A percentile compares a stretch with the other conserved stretches of the same genome.
Evolutionary conservation across 2,888 invertebrate genomes (phyloP).

Genomic region (Carpatolechia fugitivella): DNA sequence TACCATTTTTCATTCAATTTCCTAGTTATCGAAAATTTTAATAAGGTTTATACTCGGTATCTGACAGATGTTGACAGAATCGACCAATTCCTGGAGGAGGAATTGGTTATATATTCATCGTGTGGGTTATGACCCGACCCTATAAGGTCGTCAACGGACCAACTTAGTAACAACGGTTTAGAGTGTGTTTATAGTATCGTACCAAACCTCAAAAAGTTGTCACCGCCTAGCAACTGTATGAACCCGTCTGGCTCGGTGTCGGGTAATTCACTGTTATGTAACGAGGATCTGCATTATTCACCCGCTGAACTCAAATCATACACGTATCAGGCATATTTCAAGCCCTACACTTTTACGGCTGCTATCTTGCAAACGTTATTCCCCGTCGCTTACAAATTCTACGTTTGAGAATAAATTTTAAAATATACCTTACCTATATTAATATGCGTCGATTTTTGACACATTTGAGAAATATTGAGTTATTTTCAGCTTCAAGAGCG

Average conservation of each 20-base stretch:
- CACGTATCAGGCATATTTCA: not conserved
- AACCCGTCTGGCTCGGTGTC: not conserved
- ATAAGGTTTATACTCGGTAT: no score
- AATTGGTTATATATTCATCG: no score
- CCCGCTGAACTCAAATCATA: not conserved
- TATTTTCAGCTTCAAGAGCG: no score
- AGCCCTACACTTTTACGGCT: not conserved
- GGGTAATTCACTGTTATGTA: not conserved
- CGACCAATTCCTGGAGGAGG: no score
- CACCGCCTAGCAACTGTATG: not conserved
- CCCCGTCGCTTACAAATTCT: not conserved
- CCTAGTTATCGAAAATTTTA: no score
- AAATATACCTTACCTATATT: not conserved
- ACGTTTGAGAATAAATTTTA: not conserved
- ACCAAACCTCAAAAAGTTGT: no score
- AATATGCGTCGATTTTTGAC: not conserved
- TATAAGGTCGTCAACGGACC: no score
- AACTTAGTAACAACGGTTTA: no score
- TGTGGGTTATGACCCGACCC: no score
- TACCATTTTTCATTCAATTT: no score
- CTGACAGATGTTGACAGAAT: no score
- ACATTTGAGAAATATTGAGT: not conserved
- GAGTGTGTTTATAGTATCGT: no score
- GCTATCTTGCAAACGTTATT: not conserved
- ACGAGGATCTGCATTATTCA: not conserved